Evolutionary conservation across 1,140 invertebrate genomes (phyloP), one percentile per base, ranked within the genome.

Genomic region (Cotesia chilonis): DNA sequence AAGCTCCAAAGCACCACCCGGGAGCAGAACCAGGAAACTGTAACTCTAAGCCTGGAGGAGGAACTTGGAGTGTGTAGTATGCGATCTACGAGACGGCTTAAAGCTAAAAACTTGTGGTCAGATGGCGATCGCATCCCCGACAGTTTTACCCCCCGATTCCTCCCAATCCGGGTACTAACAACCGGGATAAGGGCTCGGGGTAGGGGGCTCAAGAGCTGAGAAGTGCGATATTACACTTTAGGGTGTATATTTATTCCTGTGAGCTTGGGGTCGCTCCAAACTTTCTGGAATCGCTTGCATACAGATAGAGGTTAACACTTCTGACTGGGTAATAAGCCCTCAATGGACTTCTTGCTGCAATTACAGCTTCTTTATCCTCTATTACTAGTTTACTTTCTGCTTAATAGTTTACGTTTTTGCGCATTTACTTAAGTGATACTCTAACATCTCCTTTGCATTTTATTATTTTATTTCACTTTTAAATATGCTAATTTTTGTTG

Each of bases 21-120:
- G 28, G 28, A 28, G 28, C 28, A 28, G 28, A 28, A 61, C 60
- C 17, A 35, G 60, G 7, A 12, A 61, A 28, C 28, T 28, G 28
- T 28, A 61, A 61, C 60, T 61, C 63, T 38, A 65, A 65, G 60
- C 60, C 63, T 65, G 37, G n/a, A 65, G 63, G 20, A 6, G 5
- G 17, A 20, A 20, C 63, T 28, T 37, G 36, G 36, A n/a, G 63
- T 65, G 36, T 4, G 9, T 65, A 20, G 36, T 47, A 9, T 63
- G 38, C 63, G 37, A 37, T 65, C 63, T 20, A 38, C 12, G 4
- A 65, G 12, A 28, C 38, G 38, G 63, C 63, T 47, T n/a, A 36
- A 65, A 65, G 63, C 9, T 65, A 65, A 65, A 65, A 65, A 65
- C 36, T 65, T 65, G 12, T 65, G 63, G 63, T 65, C 10, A 65